Conservation (phyloP, 2,888 invertebrate genomes). For the Pterostichus madidus region DNA sequence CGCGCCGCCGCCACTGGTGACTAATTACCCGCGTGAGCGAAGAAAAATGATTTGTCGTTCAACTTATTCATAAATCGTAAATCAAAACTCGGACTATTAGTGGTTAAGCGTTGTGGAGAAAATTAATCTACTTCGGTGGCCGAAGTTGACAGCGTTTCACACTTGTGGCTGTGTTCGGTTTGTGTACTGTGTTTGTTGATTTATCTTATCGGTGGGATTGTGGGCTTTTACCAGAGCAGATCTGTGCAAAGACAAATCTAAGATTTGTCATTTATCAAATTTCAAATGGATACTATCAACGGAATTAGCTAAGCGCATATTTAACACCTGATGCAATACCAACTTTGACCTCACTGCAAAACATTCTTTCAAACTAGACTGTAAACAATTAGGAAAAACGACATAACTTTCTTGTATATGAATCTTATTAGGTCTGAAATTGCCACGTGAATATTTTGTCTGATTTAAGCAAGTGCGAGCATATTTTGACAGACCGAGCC, state of each 20-base stretch:
- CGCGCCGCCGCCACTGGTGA: conserved; percentile 22
- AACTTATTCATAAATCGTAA: conserved; percentile 48
- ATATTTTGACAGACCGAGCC: no score
- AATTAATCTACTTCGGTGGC: conserved; percentile 60
- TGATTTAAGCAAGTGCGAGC: no score
- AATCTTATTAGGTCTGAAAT: no score
- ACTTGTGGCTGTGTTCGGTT: conserved; percentile 23
- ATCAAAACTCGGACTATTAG: conserved; percentile 56
- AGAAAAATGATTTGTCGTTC: conserved; percentile 29
- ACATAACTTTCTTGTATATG: no score
- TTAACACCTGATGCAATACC: conserved; percentile 27
- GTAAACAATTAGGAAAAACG: no score
- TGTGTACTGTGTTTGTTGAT: conserved; percentile 20
- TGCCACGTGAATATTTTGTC: no score
- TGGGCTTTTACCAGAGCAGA: conserved; percentile 48
- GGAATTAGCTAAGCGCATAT: conserved; percentile 4
- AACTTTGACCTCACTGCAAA: conserved; percentile 16
- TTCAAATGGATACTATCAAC: neutral
- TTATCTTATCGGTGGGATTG: conserved; percentile 30
- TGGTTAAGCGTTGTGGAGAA: conserved; percentile 15
- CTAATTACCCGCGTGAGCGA: conserved; percentile 35
- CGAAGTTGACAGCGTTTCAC: conserved; percentile 45
- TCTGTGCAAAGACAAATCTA: conserved; percentile 36
- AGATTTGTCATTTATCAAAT: conserved; percentile 45
- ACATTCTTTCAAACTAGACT: neutral